These are phyloP conservation scores for Oriolus oriolus DNA, from an alignment of 2,113 vertebrate species.

Conservation along the genomic window DNA sequence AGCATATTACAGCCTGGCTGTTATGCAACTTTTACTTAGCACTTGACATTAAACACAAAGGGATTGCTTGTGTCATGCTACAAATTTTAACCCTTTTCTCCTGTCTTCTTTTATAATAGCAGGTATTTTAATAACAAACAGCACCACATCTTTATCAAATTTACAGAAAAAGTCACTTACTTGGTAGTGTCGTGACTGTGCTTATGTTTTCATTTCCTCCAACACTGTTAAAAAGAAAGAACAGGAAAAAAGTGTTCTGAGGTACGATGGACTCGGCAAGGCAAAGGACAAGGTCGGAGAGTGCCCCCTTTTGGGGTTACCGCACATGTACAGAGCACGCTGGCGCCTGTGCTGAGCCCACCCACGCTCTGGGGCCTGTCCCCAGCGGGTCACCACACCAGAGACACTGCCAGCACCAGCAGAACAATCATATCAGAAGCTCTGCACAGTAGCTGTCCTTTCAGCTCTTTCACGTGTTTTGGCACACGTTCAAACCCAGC, in stretches of 20 bases:
- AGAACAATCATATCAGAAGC: background rate
- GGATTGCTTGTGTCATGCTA: background rate
- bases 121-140: background rate
- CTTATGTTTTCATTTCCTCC: conserved; percentile 71
- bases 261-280: background rate
- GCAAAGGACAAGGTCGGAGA: background rate
- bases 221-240: conserved; percentile 35
- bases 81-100: background rate
- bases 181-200: conserved; percentile 68
- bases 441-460: background rate
- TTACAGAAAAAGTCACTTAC: conserved; percentile 55
- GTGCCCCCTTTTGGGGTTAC: conserved; percentile 8
- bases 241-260: background rate
- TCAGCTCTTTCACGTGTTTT: background rate
- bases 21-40: background rate
- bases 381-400: background rate
- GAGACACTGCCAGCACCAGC: background rate
- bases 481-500: background rate
- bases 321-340: background rate
- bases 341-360: background rate
- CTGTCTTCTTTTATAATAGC: background rate
- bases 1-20: background rate
- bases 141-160: background rate
- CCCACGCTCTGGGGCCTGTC: background rate
- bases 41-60: background rate